phyloP scores from a whole-genome alignment of 2,888 invertebrate species.

The Drosophila quinaria region DNA sequence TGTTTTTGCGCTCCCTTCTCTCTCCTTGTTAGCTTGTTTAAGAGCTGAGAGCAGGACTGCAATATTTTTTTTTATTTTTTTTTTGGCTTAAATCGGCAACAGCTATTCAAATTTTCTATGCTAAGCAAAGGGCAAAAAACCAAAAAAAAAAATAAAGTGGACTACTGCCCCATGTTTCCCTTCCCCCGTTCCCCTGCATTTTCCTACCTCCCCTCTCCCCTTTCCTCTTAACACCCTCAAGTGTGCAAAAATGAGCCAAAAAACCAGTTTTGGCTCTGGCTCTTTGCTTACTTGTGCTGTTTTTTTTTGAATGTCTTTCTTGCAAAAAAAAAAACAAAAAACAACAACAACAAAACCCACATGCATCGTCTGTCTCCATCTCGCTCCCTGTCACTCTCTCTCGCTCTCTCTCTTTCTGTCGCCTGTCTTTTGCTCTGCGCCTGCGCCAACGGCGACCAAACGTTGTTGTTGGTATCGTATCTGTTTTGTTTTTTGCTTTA shows the following conservation, averaged over 20 bases:
- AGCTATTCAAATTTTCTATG: slow-evolving; percentile 53
- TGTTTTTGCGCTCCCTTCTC: slow-evolving; percentile 7
- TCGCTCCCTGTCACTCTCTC: not conserved
- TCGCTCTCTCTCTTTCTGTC: not conserved
- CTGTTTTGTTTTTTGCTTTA: slow-evolving; percentile 32
- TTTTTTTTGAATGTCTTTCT: slow-evolving; percentile 54
- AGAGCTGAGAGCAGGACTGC: not conserved
- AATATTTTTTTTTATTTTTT: not conserved
- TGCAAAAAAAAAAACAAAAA: slow-evolving; percentile 46
- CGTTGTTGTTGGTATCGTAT: slow-evolving; percentile 36
- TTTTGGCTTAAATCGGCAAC: slow-evolving; percentile 28
- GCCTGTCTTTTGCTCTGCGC: slow-evolving; percentile 16
- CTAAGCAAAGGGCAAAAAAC: slow-evolving; percentile 31
- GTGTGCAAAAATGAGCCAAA: slow-evolving; percentile 51
- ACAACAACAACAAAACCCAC: slow-evolving; percentile 61
- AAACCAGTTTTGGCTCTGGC: slow-evolving; percentile 68
- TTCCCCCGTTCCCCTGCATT: not conserved
- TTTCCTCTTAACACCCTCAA: not conserved
- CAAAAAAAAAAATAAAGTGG: not conserved
- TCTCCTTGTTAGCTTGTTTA: not conserved
- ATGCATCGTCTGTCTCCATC: slow-evolving; percentile 57
- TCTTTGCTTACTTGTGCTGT: slow-evolving; percentile 41
- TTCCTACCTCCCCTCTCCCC: not conserved
- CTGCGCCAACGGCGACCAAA: slow-evolving; percentile 34
- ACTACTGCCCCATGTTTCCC: slow-evolving; percentile 3